A percentile compares a stretch with the other conserved stretches of the same genome.
Evolutionary conservation across 1,140 invertebrate genomes (phyloP).

Genomic region (Acromyrmex charruanus): DNA sequence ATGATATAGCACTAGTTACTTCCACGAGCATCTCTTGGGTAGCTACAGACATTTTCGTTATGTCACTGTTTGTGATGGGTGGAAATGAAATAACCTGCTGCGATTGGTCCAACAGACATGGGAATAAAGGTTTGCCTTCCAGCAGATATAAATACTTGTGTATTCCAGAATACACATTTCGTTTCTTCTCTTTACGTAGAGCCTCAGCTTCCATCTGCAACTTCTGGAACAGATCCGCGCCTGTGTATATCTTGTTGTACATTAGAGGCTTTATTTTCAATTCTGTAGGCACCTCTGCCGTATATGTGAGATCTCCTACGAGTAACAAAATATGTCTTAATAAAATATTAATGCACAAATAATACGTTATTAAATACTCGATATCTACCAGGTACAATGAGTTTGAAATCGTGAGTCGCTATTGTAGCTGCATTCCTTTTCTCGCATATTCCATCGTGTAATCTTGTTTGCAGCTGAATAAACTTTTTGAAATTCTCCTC

Average conservation of each 20-base stretch:
- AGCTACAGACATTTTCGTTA: slow-evolving; percentile 90
- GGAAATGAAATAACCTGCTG: slow-evolving; percentile 92
- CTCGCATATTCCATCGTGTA: slow-evolving; percentile 93
- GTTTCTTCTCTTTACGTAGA: slow-evolving; percentile 92
- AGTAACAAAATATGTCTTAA: slow-evolving; percentile 53
- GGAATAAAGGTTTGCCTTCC: slow-evolving; percentile 91
- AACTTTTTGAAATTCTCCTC: slow-evolving; percentile 91
- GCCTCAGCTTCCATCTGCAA: slow-evolving; percentile 92
- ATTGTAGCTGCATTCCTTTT: slow-evolving; percentile 93
- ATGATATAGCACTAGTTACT: slow-evolving; percentile 91
- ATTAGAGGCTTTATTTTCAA: slow-evolving; percentile 90
- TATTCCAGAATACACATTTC: slow-evolving; percentile 92
- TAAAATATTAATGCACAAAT: background rate
- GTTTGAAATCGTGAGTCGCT: slow-evolving; percentile 92
- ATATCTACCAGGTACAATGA: slow-evolving; percentile 87
- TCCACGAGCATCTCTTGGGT: slow-evolving; percentile 92
- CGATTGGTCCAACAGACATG: slow-evolving; percentile 89
- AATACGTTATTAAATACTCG: background rate
- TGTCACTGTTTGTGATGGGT: slow-evolving; percentile 93
- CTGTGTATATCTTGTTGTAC: slow-evolving; percentile 88
- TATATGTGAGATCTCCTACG: slow-evolving; percentile 89
- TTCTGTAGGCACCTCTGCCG: slow-evolving; percentile 88
- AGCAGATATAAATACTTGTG: slow-evolving; percentile 94
- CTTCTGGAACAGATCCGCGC: slow-evolving; percentile 89
- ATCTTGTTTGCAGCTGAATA: slow-evolving; percentile 92